These are phyloP conservation scores for Slavum lentiscoides DNA, from an alignment of 2,888 invertebrate genomes.

Conservation along the genomic window DNA sequence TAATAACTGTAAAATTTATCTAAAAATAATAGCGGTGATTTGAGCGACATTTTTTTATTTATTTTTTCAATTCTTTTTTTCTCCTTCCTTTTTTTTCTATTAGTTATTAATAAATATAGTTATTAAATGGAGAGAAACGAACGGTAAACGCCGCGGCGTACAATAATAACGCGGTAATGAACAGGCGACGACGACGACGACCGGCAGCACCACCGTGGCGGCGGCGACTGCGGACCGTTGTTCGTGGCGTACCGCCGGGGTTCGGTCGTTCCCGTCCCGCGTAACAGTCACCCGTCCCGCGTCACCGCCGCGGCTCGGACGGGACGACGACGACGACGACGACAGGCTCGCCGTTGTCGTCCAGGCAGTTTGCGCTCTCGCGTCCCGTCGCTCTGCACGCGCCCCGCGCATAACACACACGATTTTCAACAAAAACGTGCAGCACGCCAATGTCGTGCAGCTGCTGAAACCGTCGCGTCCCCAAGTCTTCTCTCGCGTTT, in stretches of 20 bases:
- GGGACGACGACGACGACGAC: slow-evolving; percentile 8
- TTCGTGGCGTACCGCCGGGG: slow-evolving; percentile 40
- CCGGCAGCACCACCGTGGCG: background rate
- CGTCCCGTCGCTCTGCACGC: slow-evolving; percentile 22
- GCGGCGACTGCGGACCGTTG: background rate
- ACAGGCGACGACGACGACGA: too few relatives aligned
- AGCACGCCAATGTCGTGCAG: slow-evolving; percentile 3
- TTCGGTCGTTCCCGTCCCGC: slow-evolving; percentile 30
- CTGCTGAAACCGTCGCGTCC: background rate
- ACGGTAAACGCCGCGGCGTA: too few relatives aligned
- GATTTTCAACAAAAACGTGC: too few relatives aligned
- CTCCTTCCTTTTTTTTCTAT: too few relatives aligned
- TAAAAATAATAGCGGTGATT: too few relatives aligned
- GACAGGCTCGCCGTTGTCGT: slow-evolving; percentile 29
- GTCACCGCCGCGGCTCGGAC: slow-evolving; percentile 23
- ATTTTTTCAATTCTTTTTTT: too few relatives aligned
- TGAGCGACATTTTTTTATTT: too few relatives aligned
- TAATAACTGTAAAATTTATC: too few relatives aligned
- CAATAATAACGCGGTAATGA: too few relatives aligned
- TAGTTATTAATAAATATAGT: too few relatives aligned
- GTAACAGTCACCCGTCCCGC: background rate
- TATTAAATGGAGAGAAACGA: too few relatives aligned
- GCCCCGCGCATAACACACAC: background rate
- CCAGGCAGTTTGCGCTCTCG: slow-evolving; percentile 46
- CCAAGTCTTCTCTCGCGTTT: background rate